These are phyloP conservation scores for Calcarius lapponicus DNA, from an alignment of 2,797 vertebrate species.

Conservation along the genomic window DNA sequence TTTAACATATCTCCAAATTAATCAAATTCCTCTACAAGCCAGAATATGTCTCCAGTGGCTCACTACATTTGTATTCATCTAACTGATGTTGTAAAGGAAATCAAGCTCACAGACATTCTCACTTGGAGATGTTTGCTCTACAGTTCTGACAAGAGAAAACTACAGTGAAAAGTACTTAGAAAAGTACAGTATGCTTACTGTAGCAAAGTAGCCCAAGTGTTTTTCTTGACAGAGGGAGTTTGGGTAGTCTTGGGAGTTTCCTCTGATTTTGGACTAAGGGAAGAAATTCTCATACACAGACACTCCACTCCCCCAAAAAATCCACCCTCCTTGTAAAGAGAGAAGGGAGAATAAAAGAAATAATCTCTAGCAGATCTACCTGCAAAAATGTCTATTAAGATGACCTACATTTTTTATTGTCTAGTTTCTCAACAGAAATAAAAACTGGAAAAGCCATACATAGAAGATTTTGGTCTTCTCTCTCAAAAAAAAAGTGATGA, in stretches of 20 bases:
- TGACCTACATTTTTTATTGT: neutral
- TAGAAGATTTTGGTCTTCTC: neutral
- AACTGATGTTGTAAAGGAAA: constrained; percentile 25
- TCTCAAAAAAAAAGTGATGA: neutral
- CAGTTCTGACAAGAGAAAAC: constrained; percentile 45
- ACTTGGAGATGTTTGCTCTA: constrained; percentile 22
- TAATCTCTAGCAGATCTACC: neutral
- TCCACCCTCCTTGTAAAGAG: neutral
- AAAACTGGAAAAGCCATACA: neutral
- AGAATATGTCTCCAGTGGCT: neutral
- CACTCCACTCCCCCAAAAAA: rapidly evolving
- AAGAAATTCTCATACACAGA: neutral
- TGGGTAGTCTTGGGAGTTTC: neutral
- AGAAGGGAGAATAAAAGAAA: neutral
- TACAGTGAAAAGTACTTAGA: constrained; percentile 20
- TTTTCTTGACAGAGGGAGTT: neutral
- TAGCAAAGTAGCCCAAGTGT: neutral
- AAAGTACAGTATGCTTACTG: constrained; percentile 27
- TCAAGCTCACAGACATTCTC: constrained; percentile 11
- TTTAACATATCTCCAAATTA: neutral
- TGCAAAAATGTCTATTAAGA: neutral
- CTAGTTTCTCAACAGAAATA: neutral
- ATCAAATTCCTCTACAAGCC: neutral
- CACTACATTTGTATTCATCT: neutral
- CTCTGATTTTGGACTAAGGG: neutral